These are phyloP conservation scores for Nyctibius grandis DNA, from an alignment of 2,797 vertebrate genomes.

Conservation along the genomic window DNA sequence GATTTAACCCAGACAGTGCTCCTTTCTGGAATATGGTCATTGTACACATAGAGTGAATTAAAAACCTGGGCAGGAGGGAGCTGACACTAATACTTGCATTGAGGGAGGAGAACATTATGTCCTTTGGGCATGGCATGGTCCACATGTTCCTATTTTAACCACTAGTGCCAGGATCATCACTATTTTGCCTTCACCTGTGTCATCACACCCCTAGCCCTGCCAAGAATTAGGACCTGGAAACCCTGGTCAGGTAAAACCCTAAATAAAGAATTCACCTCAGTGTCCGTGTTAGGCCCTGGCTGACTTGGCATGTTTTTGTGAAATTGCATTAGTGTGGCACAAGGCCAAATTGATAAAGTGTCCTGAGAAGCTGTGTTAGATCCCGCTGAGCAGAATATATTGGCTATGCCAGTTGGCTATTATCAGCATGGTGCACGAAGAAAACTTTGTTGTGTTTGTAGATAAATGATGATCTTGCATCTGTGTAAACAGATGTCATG, in stretches of 20 bases:
- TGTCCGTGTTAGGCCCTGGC: background rate
- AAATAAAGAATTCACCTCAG: background rate
- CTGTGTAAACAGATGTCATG: background rate
- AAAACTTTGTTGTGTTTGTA: background rate
- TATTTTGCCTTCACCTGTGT: background rate
- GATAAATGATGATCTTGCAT: background rate
- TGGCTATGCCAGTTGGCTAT: background rate
- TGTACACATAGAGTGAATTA: background rate
- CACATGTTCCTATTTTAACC: background rate
- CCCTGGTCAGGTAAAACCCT: background rate
- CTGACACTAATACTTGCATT: background rate
- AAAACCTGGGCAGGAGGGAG: background rate
- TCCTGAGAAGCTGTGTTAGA: background rate
- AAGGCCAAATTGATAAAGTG: background rate
- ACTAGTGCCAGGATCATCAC: background rate
- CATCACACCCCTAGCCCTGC: background rate
- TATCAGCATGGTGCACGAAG: background rate
- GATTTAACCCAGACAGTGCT: fast-evolving
- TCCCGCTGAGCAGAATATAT: background rate
- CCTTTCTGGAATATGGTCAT: background rate
- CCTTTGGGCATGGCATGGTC: background rate
- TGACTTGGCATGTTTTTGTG: background rate
- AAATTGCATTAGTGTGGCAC: background rate
- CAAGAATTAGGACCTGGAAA: background rate
- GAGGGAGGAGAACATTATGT: background rate